Percentiles rank a stretch among this genome's conserved stretches.
These are phyloP conservation scores for Rhinoraja longicauda DNA, from an alignment of 2,797 vertebrate species.

Conservation along the genomic window DNA sequence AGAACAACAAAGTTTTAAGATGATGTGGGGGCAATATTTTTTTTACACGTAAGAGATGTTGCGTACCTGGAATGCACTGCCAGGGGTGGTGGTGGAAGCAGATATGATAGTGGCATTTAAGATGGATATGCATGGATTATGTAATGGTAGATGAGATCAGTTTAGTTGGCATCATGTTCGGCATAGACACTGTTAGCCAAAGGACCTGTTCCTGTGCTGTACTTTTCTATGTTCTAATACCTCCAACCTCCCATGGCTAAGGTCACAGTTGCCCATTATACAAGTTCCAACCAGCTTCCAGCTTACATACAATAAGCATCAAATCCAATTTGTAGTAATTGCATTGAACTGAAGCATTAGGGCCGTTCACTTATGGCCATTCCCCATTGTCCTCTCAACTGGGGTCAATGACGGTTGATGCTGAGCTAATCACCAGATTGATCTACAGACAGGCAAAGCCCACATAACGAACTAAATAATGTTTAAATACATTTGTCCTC, in stretches of 20 bases:
- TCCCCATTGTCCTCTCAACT: neutral
- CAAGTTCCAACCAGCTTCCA: neutral
- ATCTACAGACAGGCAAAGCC: neutral
- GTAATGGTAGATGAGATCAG: no score
- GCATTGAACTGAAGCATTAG: neutral
- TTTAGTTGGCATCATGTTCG: no score
- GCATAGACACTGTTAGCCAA: no score
- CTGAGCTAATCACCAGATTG: conserved; percentile 7
- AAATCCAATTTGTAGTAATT: neutral
- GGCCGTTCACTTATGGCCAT: neutral
- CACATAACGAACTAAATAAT: neutral
- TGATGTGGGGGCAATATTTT: no score
- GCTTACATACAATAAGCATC: neutral
- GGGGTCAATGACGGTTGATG: neutral
- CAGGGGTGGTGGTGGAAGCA: no score
- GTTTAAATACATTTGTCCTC: neutral
- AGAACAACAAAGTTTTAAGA: no score
- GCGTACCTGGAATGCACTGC: no score
- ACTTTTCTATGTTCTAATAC: neutral
- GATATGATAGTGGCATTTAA: no score
- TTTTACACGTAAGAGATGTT: no score
- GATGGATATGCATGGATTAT: no score
- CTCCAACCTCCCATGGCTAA: neutral
- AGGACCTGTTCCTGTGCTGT: no score
- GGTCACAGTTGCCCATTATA: neutral